Base-by-base conservation (phyloP, 2,797 vertebrate genomes). In the Dryobates pubescens region DNA sequence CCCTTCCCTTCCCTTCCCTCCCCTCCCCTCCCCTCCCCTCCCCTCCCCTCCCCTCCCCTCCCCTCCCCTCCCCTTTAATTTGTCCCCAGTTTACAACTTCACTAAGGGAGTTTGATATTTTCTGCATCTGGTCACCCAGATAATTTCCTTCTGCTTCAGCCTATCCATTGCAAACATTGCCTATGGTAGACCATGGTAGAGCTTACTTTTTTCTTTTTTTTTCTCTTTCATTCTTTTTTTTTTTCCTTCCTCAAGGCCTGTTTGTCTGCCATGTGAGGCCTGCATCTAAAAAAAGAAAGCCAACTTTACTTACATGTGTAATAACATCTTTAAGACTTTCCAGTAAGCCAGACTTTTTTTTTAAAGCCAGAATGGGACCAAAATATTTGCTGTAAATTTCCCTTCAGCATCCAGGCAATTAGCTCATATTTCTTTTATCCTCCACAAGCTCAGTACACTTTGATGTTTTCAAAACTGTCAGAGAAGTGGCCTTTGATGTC, bases 361-460 rank as follows among this genome's bases (percentile, higher is more conserved):
- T 73, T 70, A 92, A 92, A 86, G 67, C 77, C 71, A 96, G 77
- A 76, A 88, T 84, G 68, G 49, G 53, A 94, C 92, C 63, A 92
- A 96, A 95, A 94, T 96, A 93, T 96, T 96, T 96, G 82, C 92
- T 94, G 85, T 91, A 93, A 92, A 93, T 95, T 96, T 96, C 82
- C 67, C 88, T 81, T 94, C 75, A 92, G 61, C 86, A 91, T 91
- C 77, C 68, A 94, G 71, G 88, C 89, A 96, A 95, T 96, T 95
- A 96, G 77, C 77, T 95, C 89, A 84, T 92, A 92, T 96, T 94
- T 92, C 91, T 96, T 96, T 96, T 95, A 96, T 96, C 92, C 95
- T 93, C 74, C 88, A 92, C 77, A 81, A 89, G 80, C 88, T 92
- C 77, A 61, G 68, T 74, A 59, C 54, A 82, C 94, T 96, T 96